These are phyloP conservation scores for Sylvietta virens DNA, from an alignment of 2,113 vertebrate genomes.

Conservation along the genomic window DNA sequence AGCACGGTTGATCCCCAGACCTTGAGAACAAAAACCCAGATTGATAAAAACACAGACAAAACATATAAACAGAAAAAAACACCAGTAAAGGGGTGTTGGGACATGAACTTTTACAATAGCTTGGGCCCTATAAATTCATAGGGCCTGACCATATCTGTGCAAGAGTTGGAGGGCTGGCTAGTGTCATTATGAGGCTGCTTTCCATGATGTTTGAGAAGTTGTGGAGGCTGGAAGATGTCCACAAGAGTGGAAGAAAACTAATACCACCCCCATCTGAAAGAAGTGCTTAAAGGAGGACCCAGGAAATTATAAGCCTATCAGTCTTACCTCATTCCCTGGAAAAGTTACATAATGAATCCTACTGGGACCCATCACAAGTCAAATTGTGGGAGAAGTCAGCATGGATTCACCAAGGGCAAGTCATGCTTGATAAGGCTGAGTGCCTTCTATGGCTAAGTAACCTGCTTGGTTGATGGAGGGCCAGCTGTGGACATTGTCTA, in stretches of 20 bases:
- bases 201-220: not conserved
- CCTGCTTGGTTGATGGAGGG: not conserved
- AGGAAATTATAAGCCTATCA: not conserved
- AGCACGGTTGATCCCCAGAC: not conserved
- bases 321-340: not conserved
- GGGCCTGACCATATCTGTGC: not conserved
- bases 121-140: not conserved
- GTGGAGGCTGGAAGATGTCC: too few relatives aligned
- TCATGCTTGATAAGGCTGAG: not conserved
- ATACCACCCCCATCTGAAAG: not conserved
- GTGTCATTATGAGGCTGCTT: fast-evolving
- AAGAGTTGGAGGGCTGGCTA: not conserved
- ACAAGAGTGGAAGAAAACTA: not conserved
- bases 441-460: not conserved
- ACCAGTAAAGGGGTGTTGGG: not conserved
- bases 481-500: not conserved
- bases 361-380: too few relatives aligned
- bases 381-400: not conserved
- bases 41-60: not conserved
- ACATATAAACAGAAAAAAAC: too few relatives aligned
- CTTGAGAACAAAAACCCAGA: not conserved
- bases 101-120: not conserved
- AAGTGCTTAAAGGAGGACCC: not conserved
- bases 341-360: not conserved
- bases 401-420: not conserved